Percentiles rank a stretch among this genome's conserved stretches.
phyloP scores from a whole-genome alignment of 1,140 invertebrate genomes.

The Hyles euphorbiae region DNA sequence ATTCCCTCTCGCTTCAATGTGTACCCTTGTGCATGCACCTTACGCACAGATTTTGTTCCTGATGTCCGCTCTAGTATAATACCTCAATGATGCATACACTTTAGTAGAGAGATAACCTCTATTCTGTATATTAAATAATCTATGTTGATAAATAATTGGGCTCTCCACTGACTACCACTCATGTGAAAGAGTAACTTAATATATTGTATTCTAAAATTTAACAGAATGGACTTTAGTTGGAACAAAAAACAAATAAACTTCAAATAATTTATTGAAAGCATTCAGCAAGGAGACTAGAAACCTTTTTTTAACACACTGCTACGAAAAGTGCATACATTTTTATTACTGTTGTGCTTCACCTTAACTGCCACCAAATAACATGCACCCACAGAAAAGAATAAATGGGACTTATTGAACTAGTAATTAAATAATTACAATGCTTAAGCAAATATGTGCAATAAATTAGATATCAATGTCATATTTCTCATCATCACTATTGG shows the following conservation, averaged over 20 bases:
- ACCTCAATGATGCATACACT: too few relatives aligned
- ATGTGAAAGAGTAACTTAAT: too few relatives aligned
- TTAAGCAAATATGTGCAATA: conserved; percentile 1
- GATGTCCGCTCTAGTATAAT: too few relatives aligned
- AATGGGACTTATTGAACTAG: conserved; percentile 1
- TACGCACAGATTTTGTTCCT: too few relatives aligned
- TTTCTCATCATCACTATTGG: conserved; percentile 73
- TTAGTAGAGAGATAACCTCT: too few relatives aligned
- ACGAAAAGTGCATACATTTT: conserved; percentile 22
- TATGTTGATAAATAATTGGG: too few relatives aligned
- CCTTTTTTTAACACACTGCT: conserved; percentile 11
- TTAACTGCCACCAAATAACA: conserved; percentile 24
- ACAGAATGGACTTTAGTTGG: background rate
- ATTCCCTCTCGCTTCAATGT: too few relatives aligned
- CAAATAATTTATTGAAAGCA: conserved; percentile 31
- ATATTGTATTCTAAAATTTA: too few relatives aligned
- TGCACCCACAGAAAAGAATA: conserved; percentile 1
- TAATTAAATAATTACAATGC: conserved; percentile 2
- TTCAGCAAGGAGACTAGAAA: conserved; percentile 32
- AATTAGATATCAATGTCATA: conserved; percentile 69
- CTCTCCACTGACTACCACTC: too few relatives aligned
- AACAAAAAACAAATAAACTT: background rate
- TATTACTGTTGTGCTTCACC: conserved; percentile 9
- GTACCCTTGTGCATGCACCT: too few relatives aligned
- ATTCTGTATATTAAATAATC: too few relatives aligned